Evolutionary conservation across 2,113 vertebrate genomes (phyloP).

Genomic region (Limanda limanda): DNA sequence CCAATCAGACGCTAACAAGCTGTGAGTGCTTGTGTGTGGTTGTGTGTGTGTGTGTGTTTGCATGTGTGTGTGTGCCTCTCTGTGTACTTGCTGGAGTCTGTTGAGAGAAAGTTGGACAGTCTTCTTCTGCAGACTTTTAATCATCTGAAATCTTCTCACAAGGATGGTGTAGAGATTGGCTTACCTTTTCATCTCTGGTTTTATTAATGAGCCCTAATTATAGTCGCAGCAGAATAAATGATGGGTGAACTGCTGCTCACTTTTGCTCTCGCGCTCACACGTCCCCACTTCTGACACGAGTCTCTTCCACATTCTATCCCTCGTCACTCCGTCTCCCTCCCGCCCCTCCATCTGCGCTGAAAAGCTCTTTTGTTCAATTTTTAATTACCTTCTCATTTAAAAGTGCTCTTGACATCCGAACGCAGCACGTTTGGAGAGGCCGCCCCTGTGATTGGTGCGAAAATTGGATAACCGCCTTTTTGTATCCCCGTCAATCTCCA

Average conservation of each 20-base stretch:
- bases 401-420: conserved; percentile 75
- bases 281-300: conserved; percentile 52
- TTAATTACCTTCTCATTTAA: conserved; percentile 77
- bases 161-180: conserved; percentile 18
- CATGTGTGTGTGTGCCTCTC: conserved; percentile 17
- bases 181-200: conserved; percentile 55
- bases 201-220: conserved; percentile 71
- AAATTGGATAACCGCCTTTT: conserved; percentile 70
- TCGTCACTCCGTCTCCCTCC: conserved; percentile 36
- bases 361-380: conserved; percentile 79
- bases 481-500: conserved; percentile 59
- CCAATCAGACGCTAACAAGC: conserved; percentile 92
- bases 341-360: conserved; percentile 59
- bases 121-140: conserved; percentile 40
- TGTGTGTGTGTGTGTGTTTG: conserved; percentile 25
- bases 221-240: conserved; percentile 46
- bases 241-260: conserved; percentile 62
- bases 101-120: conserved; percentile 27
- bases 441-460: conserved; percentile 62
- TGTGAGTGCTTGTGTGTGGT: conserved; percentile 26
- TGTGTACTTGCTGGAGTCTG: conserved; percentile 26
- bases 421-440: conserved; percentile 58
- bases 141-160: conserved; percentile 32
- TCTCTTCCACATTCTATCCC: conserved; percentile 44
- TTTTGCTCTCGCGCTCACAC: conserved; percentile 36